phyloP scores from a whole-genome alignment of 2,113 vertebrate genomes.

The Ammodytes dubius region DNA sequence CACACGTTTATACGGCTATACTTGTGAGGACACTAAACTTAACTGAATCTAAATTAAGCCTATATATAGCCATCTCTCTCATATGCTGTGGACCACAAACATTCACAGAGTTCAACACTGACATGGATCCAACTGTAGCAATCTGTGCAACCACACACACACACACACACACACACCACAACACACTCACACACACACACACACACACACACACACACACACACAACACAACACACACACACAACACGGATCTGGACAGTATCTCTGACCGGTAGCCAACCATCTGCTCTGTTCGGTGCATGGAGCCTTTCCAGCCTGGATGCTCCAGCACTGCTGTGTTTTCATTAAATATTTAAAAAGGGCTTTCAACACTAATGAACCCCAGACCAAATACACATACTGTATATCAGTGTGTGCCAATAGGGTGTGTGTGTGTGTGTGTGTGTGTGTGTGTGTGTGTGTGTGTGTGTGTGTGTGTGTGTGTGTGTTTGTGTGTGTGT shows the following conservation, averaged over 20 bases:
- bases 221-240: conserved; percentile 18
- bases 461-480: too few species aligned
- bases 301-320: conserved; percentile 6
- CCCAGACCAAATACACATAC: conserved; percentile 2
- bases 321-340: conserved; percentile 28
- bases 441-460: too few species aligned
- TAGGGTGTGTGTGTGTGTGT: not conserved
- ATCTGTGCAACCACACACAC: conserved; percentile 41
- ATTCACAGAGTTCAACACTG: conserved; percentile 5
- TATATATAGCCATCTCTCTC: conserved; percentile 28
- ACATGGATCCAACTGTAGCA: conserved; percentile 29
- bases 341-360: conserved; percentile 38
- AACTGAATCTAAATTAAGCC: not conserved
- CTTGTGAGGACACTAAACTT: too few species aligned
- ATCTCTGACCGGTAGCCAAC: conserved; percentile 25
- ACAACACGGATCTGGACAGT: conserved; percentile 9
- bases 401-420: not conserved
- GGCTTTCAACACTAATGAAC: not conserved
- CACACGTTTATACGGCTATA: too few species aligned
- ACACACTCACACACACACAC: conserved; percentile 13
- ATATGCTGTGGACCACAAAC: conserved; percentile 6
- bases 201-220: conserved; percentile 24
- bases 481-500: too few species aligned
- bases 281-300: conserved; percentile 27
- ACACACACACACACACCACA: conserved; percentile 22